Conservation (phyloP, 2,888 invertebrate genomes). For the Ceramica pisi region DNA sequence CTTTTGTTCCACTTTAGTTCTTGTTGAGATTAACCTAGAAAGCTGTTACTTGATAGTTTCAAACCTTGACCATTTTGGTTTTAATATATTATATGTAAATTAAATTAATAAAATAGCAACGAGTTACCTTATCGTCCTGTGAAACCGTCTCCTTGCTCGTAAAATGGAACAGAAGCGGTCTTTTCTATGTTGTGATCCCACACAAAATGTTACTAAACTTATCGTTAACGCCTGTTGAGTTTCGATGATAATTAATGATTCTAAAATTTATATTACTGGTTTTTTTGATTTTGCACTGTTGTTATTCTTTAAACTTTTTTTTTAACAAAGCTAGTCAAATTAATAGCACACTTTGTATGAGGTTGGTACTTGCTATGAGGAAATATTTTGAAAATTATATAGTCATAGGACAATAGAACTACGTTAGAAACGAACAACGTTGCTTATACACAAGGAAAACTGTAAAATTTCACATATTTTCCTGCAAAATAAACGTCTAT, state of each 20-base stretch:
- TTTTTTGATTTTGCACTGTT: background rate
- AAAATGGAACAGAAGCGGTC: background rate
- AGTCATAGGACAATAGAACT: conserved; percentile 8
- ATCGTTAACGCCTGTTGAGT: too few relatives aligned
- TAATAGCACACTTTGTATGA: background rate
- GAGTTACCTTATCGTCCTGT: conserved; percentile 1
- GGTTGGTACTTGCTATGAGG: background rate
- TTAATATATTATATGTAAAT: too few relatives aligned
- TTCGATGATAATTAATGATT: background rate
- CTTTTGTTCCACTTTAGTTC: background rate
- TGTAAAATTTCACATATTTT: conserved; percentile 11
- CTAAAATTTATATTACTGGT: background rate
- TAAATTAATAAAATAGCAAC: too few relatives aligned
- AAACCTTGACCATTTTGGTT: background rate
- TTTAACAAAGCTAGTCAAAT: background rate
- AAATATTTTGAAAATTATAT: background rate
- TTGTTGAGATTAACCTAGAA: background rate
- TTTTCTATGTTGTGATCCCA: too few relatives aligned
- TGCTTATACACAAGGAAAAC: conserved; percentile 26
- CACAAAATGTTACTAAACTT: background rate
- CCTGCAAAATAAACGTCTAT: background rate
- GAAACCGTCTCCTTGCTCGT: background rate
- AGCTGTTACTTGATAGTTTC: background rate
- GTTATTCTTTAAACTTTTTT: background rate
- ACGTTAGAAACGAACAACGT: background rate